Evolutionary conservation across 2,113 vertebrate species (phyloP).

Genomic region (Notarius lentiginosus): DNA sequence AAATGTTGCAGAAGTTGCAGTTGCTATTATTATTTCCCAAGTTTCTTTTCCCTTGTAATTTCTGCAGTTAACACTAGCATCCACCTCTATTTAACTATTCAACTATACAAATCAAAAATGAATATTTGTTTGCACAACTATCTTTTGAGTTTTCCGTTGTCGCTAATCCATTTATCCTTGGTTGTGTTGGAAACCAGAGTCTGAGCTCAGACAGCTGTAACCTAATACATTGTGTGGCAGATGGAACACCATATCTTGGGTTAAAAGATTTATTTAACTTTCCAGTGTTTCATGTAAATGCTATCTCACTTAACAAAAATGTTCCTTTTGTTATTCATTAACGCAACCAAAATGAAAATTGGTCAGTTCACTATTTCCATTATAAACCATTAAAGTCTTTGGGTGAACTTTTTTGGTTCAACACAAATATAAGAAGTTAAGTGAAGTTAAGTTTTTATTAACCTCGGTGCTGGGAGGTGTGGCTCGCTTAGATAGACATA

Average conservation of each 20-base stretch:
- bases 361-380: background rate
- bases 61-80: constrained; percentile 35
- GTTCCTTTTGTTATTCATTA: background rate
- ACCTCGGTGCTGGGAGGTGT: too few relatives aligned
- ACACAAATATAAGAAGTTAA: background rate
- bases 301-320: background rate
- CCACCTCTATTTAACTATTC: constrained; percentile 48
- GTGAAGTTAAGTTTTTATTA: background rate
- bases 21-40: background rate
- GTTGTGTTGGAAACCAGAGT: constrained; percentile 67
- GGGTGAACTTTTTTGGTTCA: background rate
- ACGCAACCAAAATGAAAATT: background rate
- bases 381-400: background rate
- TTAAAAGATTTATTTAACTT: constrained; percentile 32
- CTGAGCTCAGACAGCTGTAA: constrained; percentile 44
- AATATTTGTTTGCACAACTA: constrained; percentile 58
- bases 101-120: constrained; percentile 64
- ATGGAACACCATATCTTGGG: constrained; percentile 38
- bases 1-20: background rate
- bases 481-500: too few relatives aligned
- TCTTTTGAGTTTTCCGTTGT: constrained; percentile 54
- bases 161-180: constrained; percentile 61
- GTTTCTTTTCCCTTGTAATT: constrained; percentile 17
- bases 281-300: background rate
- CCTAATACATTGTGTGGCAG: constrained; percentile 45